Evolutionary conservation across 2,113 vertebrate genomes (phyloP).

Genomic region (Agapornis roseicollis): DNA sequence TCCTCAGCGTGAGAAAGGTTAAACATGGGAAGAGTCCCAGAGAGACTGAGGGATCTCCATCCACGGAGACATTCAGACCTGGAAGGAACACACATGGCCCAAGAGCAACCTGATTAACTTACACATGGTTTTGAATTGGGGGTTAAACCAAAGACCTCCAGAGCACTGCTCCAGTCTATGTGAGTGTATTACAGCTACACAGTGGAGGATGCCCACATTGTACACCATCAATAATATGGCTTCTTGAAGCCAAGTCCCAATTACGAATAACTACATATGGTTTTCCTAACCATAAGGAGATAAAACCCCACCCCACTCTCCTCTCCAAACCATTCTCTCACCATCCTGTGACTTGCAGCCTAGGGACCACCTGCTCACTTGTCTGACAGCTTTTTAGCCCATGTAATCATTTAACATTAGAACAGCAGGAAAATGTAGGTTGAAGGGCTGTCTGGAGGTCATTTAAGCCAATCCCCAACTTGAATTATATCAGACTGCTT

Average conservation of each 20-base stretch:
- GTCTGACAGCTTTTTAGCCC: background rate
- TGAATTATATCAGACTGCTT: background rate
- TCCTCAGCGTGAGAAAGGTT: background rate
- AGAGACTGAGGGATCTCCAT: background rate
- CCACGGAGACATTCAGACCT: background rate
- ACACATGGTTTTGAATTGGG: fast-evolving
- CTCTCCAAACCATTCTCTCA: background rate
- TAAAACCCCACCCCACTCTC: background rate
- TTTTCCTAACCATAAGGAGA: background rate
- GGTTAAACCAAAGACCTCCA: background rate
- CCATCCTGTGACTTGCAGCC: fast-evolving
- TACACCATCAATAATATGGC: fast-evolving
- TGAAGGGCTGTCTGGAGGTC: background rate
- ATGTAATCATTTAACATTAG: fast-evolving
- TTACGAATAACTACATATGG: background rate
- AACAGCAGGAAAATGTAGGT: fast-evolving
- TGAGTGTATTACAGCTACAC: fast-evolving
- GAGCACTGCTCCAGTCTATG: background rate
- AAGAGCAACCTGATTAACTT: background rate
- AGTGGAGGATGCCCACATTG: background rate
- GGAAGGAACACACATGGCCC: background rate
- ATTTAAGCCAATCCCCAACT: fast-evolving
- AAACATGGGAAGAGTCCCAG: background rate
- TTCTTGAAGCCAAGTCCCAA: background rate
- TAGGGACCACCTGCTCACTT: too few species aligned